Evolutionary conservation across 2,888 invertebrate species (phyloP).

Genomic region (Cheiracanthium punctorium): DNA sequence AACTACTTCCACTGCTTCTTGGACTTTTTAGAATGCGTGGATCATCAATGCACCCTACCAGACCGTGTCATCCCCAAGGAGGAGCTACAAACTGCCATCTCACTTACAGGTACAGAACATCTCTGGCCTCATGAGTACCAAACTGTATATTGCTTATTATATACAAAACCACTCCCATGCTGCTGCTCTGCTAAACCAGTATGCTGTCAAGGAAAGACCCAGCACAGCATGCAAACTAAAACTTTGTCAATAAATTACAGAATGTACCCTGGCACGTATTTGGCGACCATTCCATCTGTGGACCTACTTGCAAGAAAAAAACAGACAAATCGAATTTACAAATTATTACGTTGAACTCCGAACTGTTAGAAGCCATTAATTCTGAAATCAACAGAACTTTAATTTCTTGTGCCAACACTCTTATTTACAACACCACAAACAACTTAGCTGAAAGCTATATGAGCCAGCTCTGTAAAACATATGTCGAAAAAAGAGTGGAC

Average conservation of each 20-base stretch:
- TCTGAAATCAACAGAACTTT: neutral
- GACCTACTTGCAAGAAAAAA: neutral
- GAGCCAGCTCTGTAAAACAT: conserved; percentile 31
- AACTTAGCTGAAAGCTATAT: conserved; percentile 21
- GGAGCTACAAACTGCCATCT: too few relatives aligned
- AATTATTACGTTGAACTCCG: neutral
- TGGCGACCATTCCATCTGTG: conserved; percentile 13
- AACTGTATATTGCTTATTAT: neutral
- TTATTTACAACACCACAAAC: conserved; percentile 28
- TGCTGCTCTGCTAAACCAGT: too few relatives aligned
- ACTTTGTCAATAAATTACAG: too few relatives aligned
- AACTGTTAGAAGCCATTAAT: neutral
- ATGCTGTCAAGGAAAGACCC: too few relatives aligned
- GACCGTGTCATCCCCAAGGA: too few relatives aligned
- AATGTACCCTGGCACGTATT: neutral
- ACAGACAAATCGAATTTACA: neutral
- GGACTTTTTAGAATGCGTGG: too few relatives aligned
- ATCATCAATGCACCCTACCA: too few relatives aligned
- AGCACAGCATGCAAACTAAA: neutral
- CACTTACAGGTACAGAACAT: neutral
- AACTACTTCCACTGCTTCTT: too few relatives aligned
- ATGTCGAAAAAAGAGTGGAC: conserved; percentile 20
- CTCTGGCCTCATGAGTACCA: neutral
- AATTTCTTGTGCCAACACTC: neutral
- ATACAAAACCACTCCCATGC: too few relatives aligned